Conservation (phyloP, 2,797 vertebrate species). For the Gymnothorax javanicus region DNA sequence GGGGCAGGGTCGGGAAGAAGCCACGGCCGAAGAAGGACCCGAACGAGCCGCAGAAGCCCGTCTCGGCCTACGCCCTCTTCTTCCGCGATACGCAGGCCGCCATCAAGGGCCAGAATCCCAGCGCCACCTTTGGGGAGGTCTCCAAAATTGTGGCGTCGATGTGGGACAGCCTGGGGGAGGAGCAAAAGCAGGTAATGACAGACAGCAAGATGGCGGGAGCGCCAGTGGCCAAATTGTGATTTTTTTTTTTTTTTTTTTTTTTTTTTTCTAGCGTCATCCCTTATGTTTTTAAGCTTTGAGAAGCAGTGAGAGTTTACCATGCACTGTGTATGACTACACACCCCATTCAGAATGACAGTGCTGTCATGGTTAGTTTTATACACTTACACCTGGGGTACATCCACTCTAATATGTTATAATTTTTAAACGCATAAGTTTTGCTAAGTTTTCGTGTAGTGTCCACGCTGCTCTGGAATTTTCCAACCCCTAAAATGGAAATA, state of each 20-base stretch:
- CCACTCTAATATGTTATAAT: no score
- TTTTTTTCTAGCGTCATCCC: no score
- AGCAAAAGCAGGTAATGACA: conserved; percentile 85
- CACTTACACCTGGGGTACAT: no score
- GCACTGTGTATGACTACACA: no score
- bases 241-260: background rate
- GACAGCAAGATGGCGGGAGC: background rate
- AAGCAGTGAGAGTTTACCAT: background rate
- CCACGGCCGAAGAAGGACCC: conserved; percentile 85
- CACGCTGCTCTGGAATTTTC: no score
- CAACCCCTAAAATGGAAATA: no score
- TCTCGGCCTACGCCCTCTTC: conserved; percentile 89
- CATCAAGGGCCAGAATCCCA: conserved; percentile 91
- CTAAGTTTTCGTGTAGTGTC: no score
- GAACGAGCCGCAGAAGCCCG: conserved; percentile 87
- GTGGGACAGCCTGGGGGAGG: conserved; percentile 94
- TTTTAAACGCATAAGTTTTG: no score
- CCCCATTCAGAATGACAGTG: no score
- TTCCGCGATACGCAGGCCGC: conserved; percentile 91
- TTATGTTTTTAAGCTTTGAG: no score
- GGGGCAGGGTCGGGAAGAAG: conserved; percentile 51
- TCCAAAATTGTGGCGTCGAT: conserved; percentile 93
- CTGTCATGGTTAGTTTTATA: no score
- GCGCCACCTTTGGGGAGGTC: conserved; percentile 88
- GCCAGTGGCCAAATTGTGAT: background rate